Evolutionary conservation across 2,888 invertebrate genomes (phyloP).

Genomic region (Meloe dianella): DNA sequence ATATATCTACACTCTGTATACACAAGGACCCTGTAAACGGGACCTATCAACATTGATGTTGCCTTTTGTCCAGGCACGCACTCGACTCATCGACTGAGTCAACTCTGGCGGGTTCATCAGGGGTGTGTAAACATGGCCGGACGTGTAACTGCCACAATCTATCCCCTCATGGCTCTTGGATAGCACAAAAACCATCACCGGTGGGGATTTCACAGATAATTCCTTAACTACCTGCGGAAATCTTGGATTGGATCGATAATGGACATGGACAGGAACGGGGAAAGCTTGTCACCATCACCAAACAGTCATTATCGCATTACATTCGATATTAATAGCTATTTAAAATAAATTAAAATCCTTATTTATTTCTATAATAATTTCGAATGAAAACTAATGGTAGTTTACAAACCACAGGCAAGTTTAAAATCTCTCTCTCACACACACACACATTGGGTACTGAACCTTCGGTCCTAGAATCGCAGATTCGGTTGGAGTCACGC

Average conservation of each 20-base stretch:
- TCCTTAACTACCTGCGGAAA: slow-evolving; percentile 28
- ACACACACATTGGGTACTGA: slow-evolving; percentile 18
- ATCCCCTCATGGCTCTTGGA: slow-evolving; percentile 35
- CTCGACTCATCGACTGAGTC: slow-evolving; percentile 56
- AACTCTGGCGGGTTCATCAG: slow-evolving; percentile 54
- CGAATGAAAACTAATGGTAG: neutral
- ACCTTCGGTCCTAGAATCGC: slow-evolving; percentile 26
- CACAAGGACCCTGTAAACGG: slow-evolving; percentile 23
- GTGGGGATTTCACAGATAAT: slow-evolving; percentile 22
- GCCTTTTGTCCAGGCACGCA: slow-evolving; percentile 56
- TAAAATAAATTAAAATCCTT: neutral
- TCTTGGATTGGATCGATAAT: slow-evolving; percentile 26
- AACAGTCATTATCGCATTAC: neutral
- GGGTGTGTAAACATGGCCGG: slow-evolving; percentile 54
- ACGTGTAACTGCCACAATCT: slow-evolving; percentile 53
- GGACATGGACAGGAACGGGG: neutral
- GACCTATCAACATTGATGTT: slow-evolving; percentile 46
- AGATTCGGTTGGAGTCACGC: slow-evolving; percentile 37
- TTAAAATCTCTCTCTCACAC: slow-evolving; percentile 16
- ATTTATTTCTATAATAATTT: neutral
- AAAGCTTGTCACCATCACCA: neutral
- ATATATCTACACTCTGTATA: neutral
- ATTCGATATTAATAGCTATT: neutral
- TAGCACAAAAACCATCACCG: slow-evolving; percentile 34
- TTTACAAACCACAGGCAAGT: neutral